Evolutionary conservation across 2,113 vertebrate species (phyloP).

Genomic region (Crotalus horridus): DNA sequence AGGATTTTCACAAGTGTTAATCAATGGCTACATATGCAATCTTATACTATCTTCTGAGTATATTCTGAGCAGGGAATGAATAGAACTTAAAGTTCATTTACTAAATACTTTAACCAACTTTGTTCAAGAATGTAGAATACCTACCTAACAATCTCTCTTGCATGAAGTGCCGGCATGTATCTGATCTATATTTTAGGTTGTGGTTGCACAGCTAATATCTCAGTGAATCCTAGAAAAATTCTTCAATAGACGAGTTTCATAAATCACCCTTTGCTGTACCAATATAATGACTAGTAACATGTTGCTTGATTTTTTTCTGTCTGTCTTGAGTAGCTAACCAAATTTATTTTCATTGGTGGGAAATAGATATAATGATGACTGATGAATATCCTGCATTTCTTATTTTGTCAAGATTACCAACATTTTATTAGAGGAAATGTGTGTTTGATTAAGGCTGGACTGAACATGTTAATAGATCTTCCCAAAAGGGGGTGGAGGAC

Average conservation of each 20-base stretch:
- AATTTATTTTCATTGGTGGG: background rate
- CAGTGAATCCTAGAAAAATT: background rate
- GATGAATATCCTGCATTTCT: background rate
- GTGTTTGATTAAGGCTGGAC: background rate
- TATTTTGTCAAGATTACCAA: background rate
- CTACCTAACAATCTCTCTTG: background rate
- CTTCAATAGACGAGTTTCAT: background rate
- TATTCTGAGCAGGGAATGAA: background rate
- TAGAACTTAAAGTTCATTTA: background rate
- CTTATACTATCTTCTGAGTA: background rate
- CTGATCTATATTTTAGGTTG: background rate
- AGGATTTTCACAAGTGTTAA: background rate
- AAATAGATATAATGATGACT: background rate
- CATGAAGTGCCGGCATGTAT: background rate
- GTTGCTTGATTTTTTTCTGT: background rate
- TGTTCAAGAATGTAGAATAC: background rate
- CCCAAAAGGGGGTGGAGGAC: background rate
- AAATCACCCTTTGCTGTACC: background rate
- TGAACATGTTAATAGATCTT: background rate
- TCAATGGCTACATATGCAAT: background rate
- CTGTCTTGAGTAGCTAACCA: background rate
- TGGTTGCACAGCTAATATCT: background rate
- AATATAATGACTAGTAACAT: background rate
- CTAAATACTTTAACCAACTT: background rate
- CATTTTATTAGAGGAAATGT: background rate